Evolutionary conservation across 2,888 invertebrate genomes (phyloP), one percentile per base, ranked within the genome.

Genomic region (Leptura quadrifasciata): DNA sequence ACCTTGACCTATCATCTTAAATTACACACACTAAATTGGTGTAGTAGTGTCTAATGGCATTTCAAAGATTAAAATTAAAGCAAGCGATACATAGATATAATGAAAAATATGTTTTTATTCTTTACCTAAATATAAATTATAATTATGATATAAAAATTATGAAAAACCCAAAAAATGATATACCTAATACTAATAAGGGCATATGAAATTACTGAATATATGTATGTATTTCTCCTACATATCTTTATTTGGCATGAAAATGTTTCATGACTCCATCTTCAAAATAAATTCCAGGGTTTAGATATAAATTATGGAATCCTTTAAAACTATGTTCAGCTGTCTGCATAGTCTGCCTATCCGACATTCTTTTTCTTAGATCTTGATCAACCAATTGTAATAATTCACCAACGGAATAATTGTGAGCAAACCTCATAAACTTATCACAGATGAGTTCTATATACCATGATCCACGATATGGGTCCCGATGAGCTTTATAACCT

Each of bases 401-500:
- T 81, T 91, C 91, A 84, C 93, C 93, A 58, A 95, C 88, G 85
- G 93, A 90, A 61, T 89, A 90, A 83, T 92, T 88, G 87, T 93
- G 92, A 15, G 94, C 93, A 85, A 91, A 90, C 79, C 90, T 89
- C 83, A 94, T 93, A 88, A 94, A 92, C 81, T 92, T 90, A 82
- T 91, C 87, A 88, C 94, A 94, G 82, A 95, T 89, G 79, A 90
- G 89, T 86, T 93, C 92, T 81, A 95, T 92, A 88, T 93, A 94
- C 94, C 94, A 94, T 57, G 94, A 93, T 57, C 95, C 95, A 20
- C 84, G 82, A 31, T 87, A 79, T 9, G 86, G 83, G 88, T 94
- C 93, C 72, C 94, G 91, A 85, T 91, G 91, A 0, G 94, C 92
- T 80, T 90, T 90, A 84, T 89, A 90, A 6, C 92, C 93, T 92